A percentile compares a stretch with the other conserved stretches of the same genome.
Evolutionary conservation across 92 coral and sea anemone genomes (phyloP).

Genomic region (Chrysogorgia sp.): DNA sequence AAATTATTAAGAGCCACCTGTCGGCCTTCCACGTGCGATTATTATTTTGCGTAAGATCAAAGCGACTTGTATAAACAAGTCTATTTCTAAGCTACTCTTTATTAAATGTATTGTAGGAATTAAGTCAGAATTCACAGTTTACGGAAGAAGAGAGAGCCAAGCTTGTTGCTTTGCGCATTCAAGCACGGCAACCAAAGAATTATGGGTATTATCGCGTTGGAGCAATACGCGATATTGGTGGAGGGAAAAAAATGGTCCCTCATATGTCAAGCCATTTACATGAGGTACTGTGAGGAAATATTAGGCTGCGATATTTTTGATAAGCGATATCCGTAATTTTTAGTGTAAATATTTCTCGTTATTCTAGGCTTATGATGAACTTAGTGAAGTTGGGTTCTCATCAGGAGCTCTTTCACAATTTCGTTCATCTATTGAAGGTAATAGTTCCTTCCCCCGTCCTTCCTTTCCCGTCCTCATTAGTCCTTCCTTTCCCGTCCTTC

Average conservation of each 20-base stretch:
- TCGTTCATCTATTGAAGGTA: conserved; percentile 22
- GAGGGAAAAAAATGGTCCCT: conserved; percentile 89
- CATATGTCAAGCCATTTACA: conserved; percentile 83
- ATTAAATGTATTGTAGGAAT: conserved; percentile 63
- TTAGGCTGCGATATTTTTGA: not conserved
- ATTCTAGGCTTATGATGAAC: conserved; percentile 82
- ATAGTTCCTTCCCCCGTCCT: not conserved
- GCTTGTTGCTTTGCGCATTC: conserved; percentile 91
- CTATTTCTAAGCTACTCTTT: too few species aligned
- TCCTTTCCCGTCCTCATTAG: not conserved
- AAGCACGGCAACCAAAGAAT: conserved; percentile 87
- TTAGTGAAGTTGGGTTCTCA: conserved; percentile 95
- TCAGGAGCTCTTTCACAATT: conserved; percentile 74
- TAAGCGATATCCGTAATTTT: not conserved
- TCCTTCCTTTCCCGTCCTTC: not conserved
- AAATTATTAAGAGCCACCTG: too few species aligned
- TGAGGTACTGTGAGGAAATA: conserved; percentile 74
- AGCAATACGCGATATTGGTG: conserved; percentile 81
- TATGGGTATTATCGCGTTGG: conserved; percentile 97
- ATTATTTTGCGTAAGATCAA: too few species aligned
- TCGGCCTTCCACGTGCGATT: too few species aligned
- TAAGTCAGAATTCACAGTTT: conserved; percentile 81
- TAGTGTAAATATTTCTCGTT: not conserved
- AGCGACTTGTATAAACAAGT: too few species aligned
- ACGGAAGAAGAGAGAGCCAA: conserved; percentile 93